A percentile compares a stretch with the other conserved stretches of the same genome.
These are phyloP conservation scores for Protonibea diacanthus DNA, from an alignment of 2,797 vertebrate genomes.

Conservation along the genomic window DNA sequence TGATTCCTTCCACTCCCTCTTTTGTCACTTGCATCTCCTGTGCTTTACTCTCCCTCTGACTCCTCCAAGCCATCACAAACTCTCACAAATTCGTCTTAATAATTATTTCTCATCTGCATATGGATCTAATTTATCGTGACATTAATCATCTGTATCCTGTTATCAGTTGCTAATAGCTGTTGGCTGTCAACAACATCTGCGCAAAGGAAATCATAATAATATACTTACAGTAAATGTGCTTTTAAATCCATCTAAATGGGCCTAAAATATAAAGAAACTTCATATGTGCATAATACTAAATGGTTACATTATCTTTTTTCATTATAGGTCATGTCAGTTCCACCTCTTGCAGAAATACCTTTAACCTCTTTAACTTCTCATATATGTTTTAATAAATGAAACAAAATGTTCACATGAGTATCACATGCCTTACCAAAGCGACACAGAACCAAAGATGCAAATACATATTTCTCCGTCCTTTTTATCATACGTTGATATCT, in stretches of 20 bases:
- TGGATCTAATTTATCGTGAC: background rate
- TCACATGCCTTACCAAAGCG: background rate
- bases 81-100: background rate
- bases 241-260: background rate
- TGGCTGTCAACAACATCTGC: background rate
- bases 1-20: conserved; percentile 49
- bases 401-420: background rate
- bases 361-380: background rate
- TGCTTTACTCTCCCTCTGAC: conserved; percentile 30
- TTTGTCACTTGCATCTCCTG: conserved; percentile 55
- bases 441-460: background rate
- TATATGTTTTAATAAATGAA: background rate
- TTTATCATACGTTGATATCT: background rate
- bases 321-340: background rate
- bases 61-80: conserved; percentile 3
- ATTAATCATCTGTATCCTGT: background rate
- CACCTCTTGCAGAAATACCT: background rate
- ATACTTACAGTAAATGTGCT: background rate
- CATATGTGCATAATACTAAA: background rate
- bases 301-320: too few species aligned
- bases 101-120: background rate
- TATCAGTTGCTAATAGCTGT: background rate
- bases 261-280: background rate
- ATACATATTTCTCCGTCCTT: background rate
- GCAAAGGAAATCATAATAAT: background rate